Percentiles rank a stretch among this genome's conserved stretches.
Conservation (phyloP, 1,140 invertebrate species). For the Cardiocondyla obscurior region DNA sequence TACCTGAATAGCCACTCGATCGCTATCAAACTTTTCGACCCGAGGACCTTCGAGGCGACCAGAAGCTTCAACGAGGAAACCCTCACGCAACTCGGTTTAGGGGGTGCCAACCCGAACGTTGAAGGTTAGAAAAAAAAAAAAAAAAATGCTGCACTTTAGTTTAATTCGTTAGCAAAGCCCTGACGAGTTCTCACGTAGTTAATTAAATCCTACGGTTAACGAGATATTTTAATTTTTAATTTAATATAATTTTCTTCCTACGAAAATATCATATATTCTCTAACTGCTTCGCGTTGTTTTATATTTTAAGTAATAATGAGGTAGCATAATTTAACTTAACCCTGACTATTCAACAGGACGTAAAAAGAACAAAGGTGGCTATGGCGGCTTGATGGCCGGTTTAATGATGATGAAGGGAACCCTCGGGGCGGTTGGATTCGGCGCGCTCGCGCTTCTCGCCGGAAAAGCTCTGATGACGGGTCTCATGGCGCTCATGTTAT, state of each 20-base stretch:
- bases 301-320: neutral
- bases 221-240: neutral
- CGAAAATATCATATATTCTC: neutral
- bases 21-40: constrained; percentile 89
- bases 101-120: constrained; percentile 55
- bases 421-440: constrained; percentile 89
- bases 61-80: constrained; percentile 80
- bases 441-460: constrained; percentile 90
- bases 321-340: neutral
- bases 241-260: neutral
- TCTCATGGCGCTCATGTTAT: constrained; percentile 90
- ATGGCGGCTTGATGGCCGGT: constrained; percentile 80
- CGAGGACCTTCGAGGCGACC: constrained; percentile 86
- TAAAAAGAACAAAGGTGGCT: constrained; percentile 81
- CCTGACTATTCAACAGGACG: constrained; percentile 80
- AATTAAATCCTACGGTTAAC: neutral
- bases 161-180: neutral
- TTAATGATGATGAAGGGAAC: constrained; percentile 86
- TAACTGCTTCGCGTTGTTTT: neutral
- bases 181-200: neutral
- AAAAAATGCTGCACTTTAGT: neutral
- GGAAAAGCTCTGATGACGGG: constrained; percentile 94
- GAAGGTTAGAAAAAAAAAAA: constrained; percentile 72
- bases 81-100: constrained; percentile 76
- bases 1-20: constrained; percentile 90